Evolutionary conservation across 1,140 invertebrate species (phyloP).

Genomic region (Pseudomyrmex sp.): DNA sequence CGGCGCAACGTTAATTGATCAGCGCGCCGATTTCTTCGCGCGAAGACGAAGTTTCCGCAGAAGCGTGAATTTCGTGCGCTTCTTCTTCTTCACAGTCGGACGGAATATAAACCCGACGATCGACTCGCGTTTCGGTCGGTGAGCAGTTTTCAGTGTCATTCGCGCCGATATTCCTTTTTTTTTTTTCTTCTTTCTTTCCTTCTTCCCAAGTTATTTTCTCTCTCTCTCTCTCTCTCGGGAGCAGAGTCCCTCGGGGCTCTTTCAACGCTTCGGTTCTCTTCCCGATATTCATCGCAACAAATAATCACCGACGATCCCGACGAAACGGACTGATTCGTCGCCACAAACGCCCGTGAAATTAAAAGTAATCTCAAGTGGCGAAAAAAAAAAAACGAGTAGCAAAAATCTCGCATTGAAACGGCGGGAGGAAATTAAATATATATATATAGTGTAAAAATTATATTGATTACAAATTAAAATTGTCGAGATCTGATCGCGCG

Average conservation of each 20-base stretch:
- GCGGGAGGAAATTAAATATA: too few relatives aligned
- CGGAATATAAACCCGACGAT: slow-evolving; percentile 9
- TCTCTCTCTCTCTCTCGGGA: too few relatives aligned
- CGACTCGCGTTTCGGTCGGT: slow-evolving; percentile 64
- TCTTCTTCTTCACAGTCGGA: background rate
- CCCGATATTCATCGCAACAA: slow-evolving; percentile 16
- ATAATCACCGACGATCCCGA: background rate
- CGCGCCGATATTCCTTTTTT: slow-evolving; percentile 33
- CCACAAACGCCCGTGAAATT: slow-evolving; percentile 11
- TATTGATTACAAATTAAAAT: too few relatives aligned
- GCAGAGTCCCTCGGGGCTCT: background rate
- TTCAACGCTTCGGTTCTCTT: slow-evolving; percentile 1
- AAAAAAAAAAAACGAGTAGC: too few relatives aligned
- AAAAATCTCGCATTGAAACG: background rate
- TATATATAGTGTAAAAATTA: too few relatives aligned
- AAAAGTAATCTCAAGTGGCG: slow-evolving; percentile 17
- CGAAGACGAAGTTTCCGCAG: background rate
- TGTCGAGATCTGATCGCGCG: too few relatives aligned
- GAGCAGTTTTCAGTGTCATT: slow-evolving; percentile 66
- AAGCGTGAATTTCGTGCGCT: background rate
- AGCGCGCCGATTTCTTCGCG: background rate
- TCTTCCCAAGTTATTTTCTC: too few relatives aligned
- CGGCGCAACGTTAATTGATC: slow-evolving; percentile 33
- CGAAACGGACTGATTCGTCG: slow-evolving; percentile 8
- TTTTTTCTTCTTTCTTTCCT: background rate